Percentiles rank a stretch among this genome's conserved stretches.
These are phyloP conservation scores for Musca domestica DNA, from an alignment of 1,140 invertebrate species.

Conservation along the genomic window DNA sequence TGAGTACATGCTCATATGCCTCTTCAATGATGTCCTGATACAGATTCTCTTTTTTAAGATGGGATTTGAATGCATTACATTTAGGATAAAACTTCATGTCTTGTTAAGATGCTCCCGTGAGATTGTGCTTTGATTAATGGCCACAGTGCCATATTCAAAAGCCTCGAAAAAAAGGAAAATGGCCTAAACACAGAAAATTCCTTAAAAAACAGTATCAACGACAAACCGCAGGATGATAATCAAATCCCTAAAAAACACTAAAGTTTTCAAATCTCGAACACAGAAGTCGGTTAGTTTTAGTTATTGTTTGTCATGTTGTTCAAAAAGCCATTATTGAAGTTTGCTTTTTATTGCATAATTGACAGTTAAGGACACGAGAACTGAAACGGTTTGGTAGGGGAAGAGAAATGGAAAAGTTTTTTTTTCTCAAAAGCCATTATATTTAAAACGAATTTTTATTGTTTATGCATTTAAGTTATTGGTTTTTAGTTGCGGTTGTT, in stretches of 20 bases:
- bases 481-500: too few species aligned
- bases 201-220: neutral
- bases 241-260: slow-evolving; percentile 11
- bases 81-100: neutral
- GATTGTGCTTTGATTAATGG: slow-evolving; percentile 29
- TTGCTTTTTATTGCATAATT: too few species aligned
- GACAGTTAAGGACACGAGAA: too few species aligned
- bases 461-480: too few species aligned
- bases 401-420: too few species aligned
- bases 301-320: too few species aligned
- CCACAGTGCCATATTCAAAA: neutral
- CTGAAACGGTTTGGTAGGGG: too few species aligned
- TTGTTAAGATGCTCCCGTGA: slow-evolving; percentile 24
- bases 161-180: too few species aligned
- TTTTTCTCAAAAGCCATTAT: too few species aligned
- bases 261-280: neutral
- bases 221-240: neutral
- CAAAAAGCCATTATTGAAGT: too few species aligned
- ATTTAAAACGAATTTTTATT: too few species aligned
- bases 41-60: neutral
- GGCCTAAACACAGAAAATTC: too few species aligned
- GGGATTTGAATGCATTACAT: neutral
- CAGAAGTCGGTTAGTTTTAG: neutral
- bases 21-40: neutral
- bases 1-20: neutral